Percentiles rank a stretch among this genome's conserved stretches.
Conservation (phyloP, 2,888 invertebrate species). For the Perithous albicinctus region DNA sequence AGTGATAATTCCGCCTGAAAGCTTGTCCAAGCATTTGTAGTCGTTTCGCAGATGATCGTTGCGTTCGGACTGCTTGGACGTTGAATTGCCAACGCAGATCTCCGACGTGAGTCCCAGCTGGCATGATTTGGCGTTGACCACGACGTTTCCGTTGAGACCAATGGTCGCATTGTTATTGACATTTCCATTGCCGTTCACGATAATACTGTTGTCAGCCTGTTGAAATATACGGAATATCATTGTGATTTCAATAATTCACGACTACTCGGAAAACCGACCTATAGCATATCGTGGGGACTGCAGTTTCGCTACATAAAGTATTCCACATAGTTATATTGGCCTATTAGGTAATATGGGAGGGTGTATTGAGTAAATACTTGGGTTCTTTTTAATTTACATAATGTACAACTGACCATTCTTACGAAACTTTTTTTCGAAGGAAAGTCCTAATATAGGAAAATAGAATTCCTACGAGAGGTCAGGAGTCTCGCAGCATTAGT, state of each 20-base stretch:
- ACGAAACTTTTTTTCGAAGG: too few species aligned
- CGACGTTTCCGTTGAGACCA: slow-evolving; percentile 73
- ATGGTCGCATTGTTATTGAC: slow-evolving; percentile 73
- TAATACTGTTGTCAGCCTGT: slow-evolving; percentile 78
- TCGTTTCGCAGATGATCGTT: slow-evolving; percentile 70
- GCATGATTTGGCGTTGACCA: slow-evolving; percentile 70
- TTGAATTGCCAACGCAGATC: slow-evolving; percentile 69
- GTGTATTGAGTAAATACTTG: too few species aligned
- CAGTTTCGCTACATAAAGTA: too few species aligned
- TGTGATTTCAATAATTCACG: not conserved
- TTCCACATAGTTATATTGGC: too few species aligned
- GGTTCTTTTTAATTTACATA: too few species aligned
- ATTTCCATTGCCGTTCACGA: slow-evolving; percentile 75
- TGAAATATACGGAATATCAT: slow-evolving; percentile 76
- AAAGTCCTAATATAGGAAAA: too few species aligned
- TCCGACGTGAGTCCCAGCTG: slow-evolving; percentile 66
- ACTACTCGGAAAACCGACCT: too few species aligned
- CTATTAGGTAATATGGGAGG: too few species aligned
- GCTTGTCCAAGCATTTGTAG: slow-evolving; percentile 73
- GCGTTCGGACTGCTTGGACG: slow-evolving; percentile 72
- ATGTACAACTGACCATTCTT: too few species aligned
- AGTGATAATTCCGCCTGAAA: slow-evolving; percentile 59
- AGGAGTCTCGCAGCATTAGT: too few species aligned
- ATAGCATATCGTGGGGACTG: too few species aligned
- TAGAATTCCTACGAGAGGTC: too few species aligned